Evolutionary conservation across 1,140 invertebrate species (phyloP), one percentile per base, ranked within the genome.

Genomic region (Trachymyrmex cornetzi): DNA sequence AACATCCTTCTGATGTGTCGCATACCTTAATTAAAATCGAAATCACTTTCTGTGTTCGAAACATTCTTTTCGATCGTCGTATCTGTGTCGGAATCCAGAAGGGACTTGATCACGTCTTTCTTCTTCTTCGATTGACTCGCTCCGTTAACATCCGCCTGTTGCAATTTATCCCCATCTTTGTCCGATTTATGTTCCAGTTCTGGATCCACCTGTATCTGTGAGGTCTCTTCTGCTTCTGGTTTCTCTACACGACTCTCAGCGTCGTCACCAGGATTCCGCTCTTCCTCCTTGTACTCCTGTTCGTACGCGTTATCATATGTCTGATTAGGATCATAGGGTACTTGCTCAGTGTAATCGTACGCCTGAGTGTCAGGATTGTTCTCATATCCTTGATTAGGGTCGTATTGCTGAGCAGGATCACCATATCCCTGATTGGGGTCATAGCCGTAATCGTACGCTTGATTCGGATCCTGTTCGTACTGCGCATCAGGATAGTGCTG

Each of bases 41-140:
- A 95, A 86, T 95, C 95, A 80, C 94, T 95, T 57, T 95, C 94
- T 3, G 93, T 94, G n/a, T 95, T 95, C 0, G 94, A 94, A 0
- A 91, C 84, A 64, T 95, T 95, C 72, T 90, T 91, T 34, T 95
- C 95, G 57, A 95, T 94, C 0, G 93, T 94, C 44, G 94, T 95
- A 1, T 95, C 94, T 2, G 95, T 94, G n/a, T 95, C 95, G 0
- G 95, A 95, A 66, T 94, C 94, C 14, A 94, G 80, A 14, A 93
- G 88, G 0, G 91, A 90, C n/a, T 90, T 94, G 4, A 94, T 93
- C 2, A 92, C 90, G 16, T 93, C 92, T 63, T 93, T 95, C 74
- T 92, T 94, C 55, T 85, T 92, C 30, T 82, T 87, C 0, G 38
- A 61, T 50, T 89, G 74, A 59, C 59, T 69, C 55, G 50, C 57